These are phyloP conservation scores for Netelia virgata DNA, from an alignment of 2,888 invertebrate species.

Conservation along the genomic window DNA sequence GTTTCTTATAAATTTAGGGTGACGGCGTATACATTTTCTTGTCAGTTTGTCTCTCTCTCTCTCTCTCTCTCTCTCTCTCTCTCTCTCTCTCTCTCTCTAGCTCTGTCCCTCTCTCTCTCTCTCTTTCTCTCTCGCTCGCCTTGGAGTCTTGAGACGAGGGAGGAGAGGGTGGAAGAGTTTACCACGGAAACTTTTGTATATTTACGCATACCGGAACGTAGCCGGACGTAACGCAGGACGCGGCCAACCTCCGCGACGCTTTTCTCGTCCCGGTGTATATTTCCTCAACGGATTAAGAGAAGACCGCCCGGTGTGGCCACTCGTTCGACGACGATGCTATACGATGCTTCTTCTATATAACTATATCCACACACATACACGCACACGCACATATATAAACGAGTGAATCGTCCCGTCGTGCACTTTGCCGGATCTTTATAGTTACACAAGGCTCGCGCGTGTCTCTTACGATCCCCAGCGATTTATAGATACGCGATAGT, in stretches of 20 bases:
- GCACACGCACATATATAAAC: neutral
- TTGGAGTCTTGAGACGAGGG: too few relatives aligned
- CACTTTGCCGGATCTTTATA: slow-evolving; percentile 57
- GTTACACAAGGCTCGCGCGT: slow-evolving; percentile 24
- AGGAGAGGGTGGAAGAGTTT: slow-evolving; percentile 46
- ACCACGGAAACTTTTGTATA: slow-evolving; percentile 78
- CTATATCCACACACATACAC: slow-evolving; percentile 4
- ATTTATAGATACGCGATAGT: slow-evolving; percentile 50
- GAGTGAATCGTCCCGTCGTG: slow-evolving; percentile 3
- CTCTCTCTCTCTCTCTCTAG: slow-evolving; percentile 20
- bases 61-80: slow-evolving; percentile 61
- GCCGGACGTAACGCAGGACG: slow-evolving; percentile 83
- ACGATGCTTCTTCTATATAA: slow-evolving; percentile 47
- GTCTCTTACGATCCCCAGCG: slow-evolving; percentile 25
- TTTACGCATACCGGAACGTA: slow-evolving; percentile 82
- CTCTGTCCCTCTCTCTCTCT: slow-evolving; percentile 47
- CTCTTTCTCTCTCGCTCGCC: slow-evolving; percentile 34
- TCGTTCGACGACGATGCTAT: slow-evolving; percentile 68
- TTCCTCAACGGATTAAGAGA: slow-evolving; percentile 80
- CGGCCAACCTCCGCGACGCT: slow-evolving; percentile 81
- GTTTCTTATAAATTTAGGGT: slow-evolving; percentile 76
- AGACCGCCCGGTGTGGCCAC: slow-evolving; percentile 77
- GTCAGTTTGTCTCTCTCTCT: slow-evolving; percentile 74
- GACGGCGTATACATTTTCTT: slow-evolving; percentile 75
- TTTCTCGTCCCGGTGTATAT: slow-evolving; percentile 83